These are phyloP conservation scores for Melitaea athalia DNA, from an alignment of 2,888 invertebrate species.

Conservation along the genomic window DNA sequence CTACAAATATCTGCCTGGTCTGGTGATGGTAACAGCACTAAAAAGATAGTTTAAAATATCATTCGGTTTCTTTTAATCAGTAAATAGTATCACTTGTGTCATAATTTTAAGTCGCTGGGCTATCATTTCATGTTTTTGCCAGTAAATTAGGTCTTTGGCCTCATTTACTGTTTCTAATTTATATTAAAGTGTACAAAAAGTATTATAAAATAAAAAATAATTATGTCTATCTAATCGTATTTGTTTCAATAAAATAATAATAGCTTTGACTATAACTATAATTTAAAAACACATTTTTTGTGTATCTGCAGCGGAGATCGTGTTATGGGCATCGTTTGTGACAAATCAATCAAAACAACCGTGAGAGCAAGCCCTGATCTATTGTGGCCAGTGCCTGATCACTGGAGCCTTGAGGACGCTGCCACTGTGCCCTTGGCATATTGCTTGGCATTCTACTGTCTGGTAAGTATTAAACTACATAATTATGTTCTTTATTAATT, in stretches of 20 bases:
- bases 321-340: conserved; percentile 84
- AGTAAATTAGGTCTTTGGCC: too few relatives aligned
- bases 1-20: too few relatives aligned
- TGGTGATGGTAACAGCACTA: too few relatives aligned
- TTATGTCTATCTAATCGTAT: too few relatives aligned
- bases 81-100: too few relatives aligned
- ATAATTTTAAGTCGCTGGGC: too few relatives aligned
- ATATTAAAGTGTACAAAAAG: too few relatives aligned
- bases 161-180: too few relatives aligned
- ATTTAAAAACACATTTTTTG: not conserved
- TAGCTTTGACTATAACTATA: not conserved
- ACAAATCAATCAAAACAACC: conserved; percentile 78
- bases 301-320: conserved; percentile 66
- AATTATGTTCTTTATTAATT: not conserved
- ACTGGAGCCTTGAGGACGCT: conserved; percentile 87
- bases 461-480: conserved; percentile 46
- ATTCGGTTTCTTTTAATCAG: too few relatives aligned
- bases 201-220: too few relatives aligned
- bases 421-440: conserved; percentile 90
- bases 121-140: too few relatives aligned
- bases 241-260: not conserved
- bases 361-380: conserved; percentile 75
- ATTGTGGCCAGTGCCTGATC: conserved; percentile 85
- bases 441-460: conserved; percentile 72
- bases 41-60: too few relatives aligned